Evolutionary conservation across 2,113 vertebrate species (phyloP).

Genomic region (Mormyrus iriodes): DNA sequence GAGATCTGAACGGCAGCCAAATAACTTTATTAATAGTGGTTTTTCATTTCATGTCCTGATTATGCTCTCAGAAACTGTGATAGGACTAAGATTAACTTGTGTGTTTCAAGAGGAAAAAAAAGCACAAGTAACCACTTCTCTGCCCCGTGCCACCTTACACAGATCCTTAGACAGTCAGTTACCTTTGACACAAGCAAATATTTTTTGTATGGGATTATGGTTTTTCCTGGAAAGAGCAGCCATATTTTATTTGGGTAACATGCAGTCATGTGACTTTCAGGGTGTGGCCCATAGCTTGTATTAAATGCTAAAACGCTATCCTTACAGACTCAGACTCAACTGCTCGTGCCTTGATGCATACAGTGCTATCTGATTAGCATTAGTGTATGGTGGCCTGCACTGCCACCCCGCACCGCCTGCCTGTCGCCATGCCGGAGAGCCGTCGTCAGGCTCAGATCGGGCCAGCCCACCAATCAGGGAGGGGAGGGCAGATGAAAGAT

Average conservation of each 20-base stretch:
- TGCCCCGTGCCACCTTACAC: neutral
- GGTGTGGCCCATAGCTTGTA: neutral
- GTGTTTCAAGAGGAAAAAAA: neutral
- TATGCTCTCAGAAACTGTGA: neutral
- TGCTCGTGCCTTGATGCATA: neutral
- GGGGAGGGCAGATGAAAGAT: constrained; percentile 3
- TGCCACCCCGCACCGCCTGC: neutral
- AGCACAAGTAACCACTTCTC: neutral
- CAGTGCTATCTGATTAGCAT: neutral
- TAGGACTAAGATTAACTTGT: neutral
- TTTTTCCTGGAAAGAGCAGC: neutral
- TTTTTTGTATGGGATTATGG: neutral
- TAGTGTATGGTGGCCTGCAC: neutral
- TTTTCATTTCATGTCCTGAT: neutral
- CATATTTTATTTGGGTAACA: neutral
- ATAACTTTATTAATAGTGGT: neutral
- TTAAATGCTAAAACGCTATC: neutral
- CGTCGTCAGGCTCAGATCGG: neutral
- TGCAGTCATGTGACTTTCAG: neutral
- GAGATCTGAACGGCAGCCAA: neutral
- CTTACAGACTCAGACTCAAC: neutral
- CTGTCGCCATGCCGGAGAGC: neutral
- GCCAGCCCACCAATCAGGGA: neutral
- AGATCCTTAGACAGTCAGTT: neutral
- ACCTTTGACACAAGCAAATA: neutral